Conservation (phyloP, 2,113 vertebrate species). For the Actinemys pallida region DNA sequence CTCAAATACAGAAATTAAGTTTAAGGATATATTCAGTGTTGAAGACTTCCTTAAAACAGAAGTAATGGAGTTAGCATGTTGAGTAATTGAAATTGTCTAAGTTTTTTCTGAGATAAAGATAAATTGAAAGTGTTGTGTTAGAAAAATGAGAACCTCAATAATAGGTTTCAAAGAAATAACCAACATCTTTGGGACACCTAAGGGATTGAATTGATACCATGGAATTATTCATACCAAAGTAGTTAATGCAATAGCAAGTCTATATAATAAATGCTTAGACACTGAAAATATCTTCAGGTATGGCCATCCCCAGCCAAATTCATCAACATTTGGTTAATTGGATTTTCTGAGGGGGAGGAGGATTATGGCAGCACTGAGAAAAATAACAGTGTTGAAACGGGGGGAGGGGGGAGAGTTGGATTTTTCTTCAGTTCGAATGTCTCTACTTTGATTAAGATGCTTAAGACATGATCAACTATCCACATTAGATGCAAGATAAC, state of each 20-base stretch:
- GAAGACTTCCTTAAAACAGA: background rate
- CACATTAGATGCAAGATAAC: background rate
- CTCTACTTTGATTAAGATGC: background rate
- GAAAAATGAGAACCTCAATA: background rate
- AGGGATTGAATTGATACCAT: background rate
- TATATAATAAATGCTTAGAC: background rate
- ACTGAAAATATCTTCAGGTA: background rate
- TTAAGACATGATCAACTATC: background rate
- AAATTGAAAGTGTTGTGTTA: background rate
- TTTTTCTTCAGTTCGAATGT: background rate
- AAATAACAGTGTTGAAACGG: background rate
- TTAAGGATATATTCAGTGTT: background rate
- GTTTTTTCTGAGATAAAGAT: background rate
- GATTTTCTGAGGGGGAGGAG: background rate
- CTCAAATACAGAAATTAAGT: background rate
- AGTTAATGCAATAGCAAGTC: background rate
- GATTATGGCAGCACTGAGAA: background rate
- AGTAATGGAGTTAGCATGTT: background rate
- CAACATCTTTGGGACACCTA: background rate
- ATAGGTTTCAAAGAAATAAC: background rate
- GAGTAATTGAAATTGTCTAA: background rate
- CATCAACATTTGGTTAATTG: slow-evolving; percentile 10
- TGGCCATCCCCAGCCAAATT: background rate
- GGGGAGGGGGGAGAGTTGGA: background rate
- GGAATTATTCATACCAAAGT: background rate